These are phyloP conservation scores for Lutra lutra DNA, from an alignment of 2,797 vertebrate genomes.

Conservation along the genomic window DNA sequence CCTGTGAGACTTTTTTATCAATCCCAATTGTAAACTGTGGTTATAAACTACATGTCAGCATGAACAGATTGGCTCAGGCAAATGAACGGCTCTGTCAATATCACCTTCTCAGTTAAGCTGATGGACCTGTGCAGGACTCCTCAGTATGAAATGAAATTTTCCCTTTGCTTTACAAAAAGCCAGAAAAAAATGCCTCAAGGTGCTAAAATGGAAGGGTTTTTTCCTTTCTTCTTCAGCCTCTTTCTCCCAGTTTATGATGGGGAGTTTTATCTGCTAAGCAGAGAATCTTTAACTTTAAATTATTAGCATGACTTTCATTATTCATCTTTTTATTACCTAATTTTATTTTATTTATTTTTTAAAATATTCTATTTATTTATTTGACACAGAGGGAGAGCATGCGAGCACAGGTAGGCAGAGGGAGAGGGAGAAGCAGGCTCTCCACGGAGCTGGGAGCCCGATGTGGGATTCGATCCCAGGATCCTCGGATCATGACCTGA, in stretches of 20 bases:
- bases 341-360: background rate
- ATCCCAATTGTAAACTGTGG: background rate
- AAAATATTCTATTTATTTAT: too few species aligned
- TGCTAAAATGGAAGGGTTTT: background rate
- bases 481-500: too few species aligned
- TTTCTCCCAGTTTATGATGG: background rate
- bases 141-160: background rate
- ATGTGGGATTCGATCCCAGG: too few species aligned
- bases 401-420: too few species aligned
- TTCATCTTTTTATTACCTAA: background rate
- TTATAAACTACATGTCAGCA: background rate
- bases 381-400: too few species aligned
- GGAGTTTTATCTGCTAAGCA: background rate
- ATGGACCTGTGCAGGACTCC: background rate
- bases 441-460: too few species aligned
- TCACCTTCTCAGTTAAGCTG: background rate
- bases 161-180: background rate
- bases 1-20: background rate
- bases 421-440: too few species aligned
- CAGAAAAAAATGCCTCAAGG: background rate
- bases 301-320: background rate
- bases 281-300: constrained; percentile 10
- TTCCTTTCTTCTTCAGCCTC: background rate
- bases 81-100: background rate
- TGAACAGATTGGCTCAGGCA: background rate